A percentile compares a stretch with the other conserved stretches of the same genome.
These are phyloP conservation scores for Leptinotarsa haldemani DNA, from an alignment of 2,888 invertebrate species.

Conservation along the genomic window DNA sequence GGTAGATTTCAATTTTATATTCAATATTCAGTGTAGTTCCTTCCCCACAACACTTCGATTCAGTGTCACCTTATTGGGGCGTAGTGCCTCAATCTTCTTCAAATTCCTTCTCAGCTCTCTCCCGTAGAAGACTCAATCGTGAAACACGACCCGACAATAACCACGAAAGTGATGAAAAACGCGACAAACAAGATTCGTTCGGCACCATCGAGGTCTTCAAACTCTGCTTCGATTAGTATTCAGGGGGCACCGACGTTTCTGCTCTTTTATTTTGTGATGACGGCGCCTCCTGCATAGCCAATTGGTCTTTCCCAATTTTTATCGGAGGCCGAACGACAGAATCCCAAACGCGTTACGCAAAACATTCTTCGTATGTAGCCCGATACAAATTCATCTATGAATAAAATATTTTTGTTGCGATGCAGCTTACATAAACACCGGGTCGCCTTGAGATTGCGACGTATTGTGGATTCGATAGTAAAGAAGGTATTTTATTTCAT, in stretches of 20 bases:
- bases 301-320: conserved; percentile 56
- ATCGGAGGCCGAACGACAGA: conserved; percentile 46
- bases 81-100: too few species aligned
- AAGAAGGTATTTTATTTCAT: too few species aligned
- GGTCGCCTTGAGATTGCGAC: not conserved
- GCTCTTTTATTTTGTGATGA: conserved; percentile 60
- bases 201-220: conserved; percentile 48
- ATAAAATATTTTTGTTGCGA: conserved; percentile 34
- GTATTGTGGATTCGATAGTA: too few species aligned
- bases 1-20: too few species aligned
- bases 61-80: too few species aligned
- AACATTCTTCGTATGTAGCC: conserved; percentile 23
- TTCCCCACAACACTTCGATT: too few species aligned
- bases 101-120: too few species aligned
- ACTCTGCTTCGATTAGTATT: conserved; percentile 50
- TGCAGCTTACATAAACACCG: conserved; percentile 26
- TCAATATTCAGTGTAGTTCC: too few species aligned
- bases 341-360: conserved; percentile 48
- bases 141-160: conserved; percentile 1
- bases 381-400: conserved; percentile 25
- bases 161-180: not conserved
- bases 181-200: conserved; percentile 10
- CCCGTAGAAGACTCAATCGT: not conserved
- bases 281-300: conserved; percentile 53
- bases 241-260: conserved; percentile 44